Percentiles rank a stretch among this genome's conserved stretches.
Evolutionary conservation across 2,113 vertebrate species (phyloP).

Genomic region (Synchiropus splendidus): DNA sequence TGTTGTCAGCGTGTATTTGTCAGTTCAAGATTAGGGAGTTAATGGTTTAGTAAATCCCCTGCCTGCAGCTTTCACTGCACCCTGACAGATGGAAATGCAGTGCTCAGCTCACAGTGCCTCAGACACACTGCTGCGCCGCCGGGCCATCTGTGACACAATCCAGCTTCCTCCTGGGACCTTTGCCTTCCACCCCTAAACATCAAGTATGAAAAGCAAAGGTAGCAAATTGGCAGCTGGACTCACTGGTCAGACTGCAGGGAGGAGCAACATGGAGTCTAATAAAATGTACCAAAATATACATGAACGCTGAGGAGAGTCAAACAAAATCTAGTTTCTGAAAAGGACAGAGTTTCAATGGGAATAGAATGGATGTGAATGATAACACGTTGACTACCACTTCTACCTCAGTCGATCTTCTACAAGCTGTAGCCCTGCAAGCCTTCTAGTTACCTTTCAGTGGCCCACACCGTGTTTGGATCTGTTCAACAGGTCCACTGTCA

Average conservation of each 20-base stretch:
- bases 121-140: conserved; percentile 13
- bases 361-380: too few species aligned
- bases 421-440: too few species aligned
- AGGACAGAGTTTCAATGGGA: too few species aligned
- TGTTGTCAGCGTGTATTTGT: conserved; percentile 15
- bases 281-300: too few species aligned
- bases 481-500: too few species aligned
- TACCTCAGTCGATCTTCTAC: too few species aligned
- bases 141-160: conserved; percentile 51
- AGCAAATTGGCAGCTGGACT: conserved; percentile 7
- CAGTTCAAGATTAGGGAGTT: conserved; percentile 35
- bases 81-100: conserved; percentile 52
- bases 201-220: conserved; percentile 1
- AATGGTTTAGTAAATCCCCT: conserved; percentile 46
- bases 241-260: conserved; percentile 26
- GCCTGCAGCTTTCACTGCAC: conserved; percentile 44
- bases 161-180: not conserved
- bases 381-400: too few species aligned
- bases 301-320: too few species aligned
- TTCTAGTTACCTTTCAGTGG: too few species aligned
- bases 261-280: conserved; percentile 8
- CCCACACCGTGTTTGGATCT: too few species aligned
- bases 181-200: conserved; percentile 2
- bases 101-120: conserved; percentile 14
- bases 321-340: too few species aligned